These are phyloP conservation scores for Schizopygopsis malacanthus DNA, from an alignment of 2,797 vertebrate species.

Conservation along the genomic window DNA sequence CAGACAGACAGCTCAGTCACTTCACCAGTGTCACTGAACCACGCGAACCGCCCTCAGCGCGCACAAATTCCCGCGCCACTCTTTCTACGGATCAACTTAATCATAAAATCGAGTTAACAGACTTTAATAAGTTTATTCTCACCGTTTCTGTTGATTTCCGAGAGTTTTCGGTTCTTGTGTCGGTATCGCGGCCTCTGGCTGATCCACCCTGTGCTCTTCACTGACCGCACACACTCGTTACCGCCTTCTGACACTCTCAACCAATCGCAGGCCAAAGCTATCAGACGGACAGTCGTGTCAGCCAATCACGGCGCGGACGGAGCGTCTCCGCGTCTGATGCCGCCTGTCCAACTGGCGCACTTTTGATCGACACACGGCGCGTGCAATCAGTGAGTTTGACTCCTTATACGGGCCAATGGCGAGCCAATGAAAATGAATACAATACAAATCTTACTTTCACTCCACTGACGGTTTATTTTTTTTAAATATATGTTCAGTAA, in stretches of 20 bases:
- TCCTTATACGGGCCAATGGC: conserved; percentile 75
- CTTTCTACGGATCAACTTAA: not conserved
- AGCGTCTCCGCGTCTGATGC: not conserved
- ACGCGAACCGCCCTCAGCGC: not conserved
- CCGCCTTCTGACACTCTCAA: conserved; percentile 34
- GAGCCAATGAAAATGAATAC: conserved; percentile 6
- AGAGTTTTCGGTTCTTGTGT: conserved; percentile 75
- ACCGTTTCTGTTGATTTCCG: conserved; percentile 76
- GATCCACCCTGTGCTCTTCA: conserved; percentile 75
- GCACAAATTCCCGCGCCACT: not conserved
- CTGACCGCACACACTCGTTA: conserved; percentile 42
- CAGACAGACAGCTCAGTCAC: not conserved
- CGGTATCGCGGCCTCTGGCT: conserved; percentile 72
- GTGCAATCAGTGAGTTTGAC: conserved; percentile 74
- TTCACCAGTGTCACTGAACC: not conserved
- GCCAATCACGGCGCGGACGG: not conserved
- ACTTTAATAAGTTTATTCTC: conserved; percentile 62
- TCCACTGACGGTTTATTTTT: not conserved
- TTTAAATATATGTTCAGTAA: not conserved
- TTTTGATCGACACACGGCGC: conserved; percentile 72
- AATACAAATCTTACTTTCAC: not conserved
- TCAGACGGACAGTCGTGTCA: conserved; percentile 24
- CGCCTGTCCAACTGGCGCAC: conserved; percentile 52
- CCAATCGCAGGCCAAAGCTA: conserved; percentile 58
- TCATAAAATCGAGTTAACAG: not conserved